Conservation (phyloP, 2,888 invertebrate species). For the Diplazon laetatorius region DNA sequence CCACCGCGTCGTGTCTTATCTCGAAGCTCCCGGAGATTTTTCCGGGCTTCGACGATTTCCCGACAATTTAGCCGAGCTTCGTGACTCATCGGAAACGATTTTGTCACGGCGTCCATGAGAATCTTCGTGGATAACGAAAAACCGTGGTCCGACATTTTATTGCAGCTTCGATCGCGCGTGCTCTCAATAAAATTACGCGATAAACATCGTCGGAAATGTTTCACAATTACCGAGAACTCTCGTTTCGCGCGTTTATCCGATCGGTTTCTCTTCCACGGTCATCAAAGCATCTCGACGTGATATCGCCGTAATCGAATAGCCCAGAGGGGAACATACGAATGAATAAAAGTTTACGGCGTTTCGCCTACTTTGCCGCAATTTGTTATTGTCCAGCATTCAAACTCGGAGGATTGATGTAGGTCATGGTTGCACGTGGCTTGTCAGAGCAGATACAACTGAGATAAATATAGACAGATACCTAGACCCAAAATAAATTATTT, state of each 20-base stretch:
- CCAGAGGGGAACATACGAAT: neutral
- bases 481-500: no score
- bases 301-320: slow-evolving; percentile 13
- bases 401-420: no score
- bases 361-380: neutral
- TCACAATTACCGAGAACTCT: slow-evolving; percentile 7
- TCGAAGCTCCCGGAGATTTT: slow-evolving; percentile 17
- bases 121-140: no score
- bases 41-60: slow-evolving; percentile 14
- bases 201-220: slow-evolving; percentile 29
- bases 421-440: no score
- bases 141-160: slow-evolving; percentile 11
- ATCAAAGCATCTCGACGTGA: slow-evolving; percentile 15
- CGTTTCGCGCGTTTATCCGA: neutral
- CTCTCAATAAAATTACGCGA: slow-evolving; percentile 30
- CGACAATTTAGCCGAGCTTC: slow-evolving; percentile 5
- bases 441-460: no score
- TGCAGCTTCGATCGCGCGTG: neutral
- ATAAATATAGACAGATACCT: no score
- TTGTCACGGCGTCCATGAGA: slow-evolving; percentile 34
- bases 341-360: slow-evolving; percentile 2
- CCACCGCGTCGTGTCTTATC: slow-evolving; percentile 13
- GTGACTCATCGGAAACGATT: slow-evolving; percentile 34
- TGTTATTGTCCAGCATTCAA: neutral
- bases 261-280: slow-evolving; percentile 1